Evolutionary conservation across 2,113 vertebrate genomes (phyloP).

Genomic region (Trochalopteron elliotii): DNA sequence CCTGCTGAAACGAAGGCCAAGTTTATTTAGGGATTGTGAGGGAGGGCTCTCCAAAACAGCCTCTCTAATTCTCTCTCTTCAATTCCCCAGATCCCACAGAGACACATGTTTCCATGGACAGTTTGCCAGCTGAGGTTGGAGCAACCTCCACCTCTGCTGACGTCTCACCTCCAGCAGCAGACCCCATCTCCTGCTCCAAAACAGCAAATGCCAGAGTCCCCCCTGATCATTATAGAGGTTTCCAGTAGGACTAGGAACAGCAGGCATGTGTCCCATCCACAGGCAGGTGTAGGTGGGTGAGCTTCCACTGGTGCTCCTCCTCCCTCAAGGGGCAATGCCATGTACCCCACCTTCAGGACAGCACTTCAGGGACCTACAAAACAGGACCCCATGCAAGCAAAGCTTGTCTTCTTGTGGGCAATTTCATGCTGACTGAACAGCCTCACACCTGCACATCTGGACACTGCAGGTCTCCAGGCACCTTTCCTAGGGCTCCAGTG

Average conservation of each 20-base stretch:
- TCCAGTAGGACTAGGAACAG: background rate
- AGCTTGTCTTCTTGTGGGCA: background rate
- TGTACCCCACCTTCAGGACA: accelerated
- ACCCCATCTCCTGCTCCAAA: accelerated
- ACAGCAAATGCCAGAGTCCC: background rate
- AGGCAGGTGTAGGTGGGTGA: background rate
- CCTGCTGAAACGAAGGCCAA: background rate
- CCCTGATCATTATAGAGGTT: background rate
- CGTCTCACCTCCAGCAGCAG: background rate
- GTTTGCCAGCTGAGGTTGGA: background rate
- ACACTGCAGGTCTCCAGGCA: background rate
- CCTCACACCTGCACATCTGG: background rate
- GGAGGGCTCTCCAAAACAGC: background rate
- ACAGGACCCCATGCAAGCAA: background rate
- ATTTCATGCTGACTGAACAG: background rate
- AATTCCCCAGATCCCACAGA: background rate
- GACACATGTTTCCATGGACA: accelerated
- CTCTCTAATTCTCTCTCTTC: background rate
- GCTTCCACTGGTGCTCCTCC: background rate
- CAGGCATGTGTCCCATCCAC: background rate
- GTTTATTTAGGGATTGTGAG: conserved; percentile 5
- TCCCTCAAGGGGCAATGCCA: background rate
- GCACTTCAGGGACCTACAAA: background rate
- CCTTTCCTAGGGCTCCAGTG: accelerated
- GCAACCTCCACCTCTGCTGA: background rate